phyloP scores from a whole-genome alignment of 1,140 invertebrate species.

The Trachelipus rathkii region DNA sequence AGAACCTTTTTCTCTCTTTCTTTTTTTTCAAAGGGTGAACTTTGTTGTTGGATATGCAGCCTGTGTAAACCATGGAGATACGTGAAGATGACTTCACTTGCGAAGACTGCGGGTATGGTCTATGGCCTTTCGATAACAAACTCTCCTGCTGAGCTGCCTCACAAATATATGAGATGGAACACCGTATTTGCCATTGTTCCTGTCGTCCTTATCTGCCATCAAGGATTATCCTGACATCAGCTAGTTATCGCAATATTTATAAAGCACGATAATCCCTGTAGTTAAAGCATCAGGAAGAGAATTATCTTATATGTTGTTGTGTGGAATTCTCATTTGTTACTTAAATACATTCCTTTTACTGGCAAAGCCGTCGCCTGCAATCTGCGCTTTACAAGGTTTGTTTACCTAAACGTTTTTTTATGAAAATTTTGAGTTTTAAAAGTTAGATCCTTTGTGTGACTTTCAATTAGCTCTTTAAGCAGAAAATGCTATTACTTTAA shows the following conservation, averaged over 20 bases:
- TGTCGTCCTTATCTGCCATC: conserved; percentile 54
- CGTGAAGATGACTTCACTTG: conserved; percentile 59
- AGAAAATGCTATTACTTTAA: too few relatives aligned
- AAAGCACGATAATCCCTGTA: conserved; percentile 51
- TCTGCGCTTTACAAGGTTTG: conserved; percentile 56
- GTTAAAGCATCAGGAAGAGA: conserved; percentile 58
- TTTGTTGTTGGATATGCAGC: conserved; percentile 57
- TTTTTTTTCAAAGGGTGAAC: conserved; percentile 49
- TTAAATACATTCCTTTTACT: conserved; percentile 55
- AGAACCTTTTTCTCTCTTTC: too few relatives aligned
- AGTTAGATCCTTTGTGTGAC: too few relatives aligned
- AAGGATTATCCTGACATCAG: conserved; percentile 56
- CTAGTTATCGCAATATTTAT: conserved; percentile 54
- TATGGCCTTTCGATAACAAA: conserved; percentile 53
- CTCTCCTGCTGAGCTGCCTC: conserved; percentile 49
- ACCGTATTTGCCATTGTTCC: conserved; percentile 58
- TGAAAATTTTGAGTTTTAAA: too few relatives aligned
- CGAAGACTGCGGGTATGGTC: conserved; percentile 56
- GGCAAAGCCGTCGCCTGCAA: conserved; percentile 52
- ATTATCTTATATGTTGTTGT: conserved; percentile 58
- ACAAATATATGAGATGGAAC: conserved; percentile 60
- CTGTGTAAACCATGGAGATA: conserved; percentile 59
- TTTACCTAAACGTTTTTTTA: background rate
- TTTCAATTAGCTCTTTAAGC: too few relatives aligned
- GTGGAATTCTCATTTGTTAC: conserved; percentile 55